phyloP scores from a whole-genome alignment of 2,888 invertebrate species.

The Mesochorus sp. region DNA sequence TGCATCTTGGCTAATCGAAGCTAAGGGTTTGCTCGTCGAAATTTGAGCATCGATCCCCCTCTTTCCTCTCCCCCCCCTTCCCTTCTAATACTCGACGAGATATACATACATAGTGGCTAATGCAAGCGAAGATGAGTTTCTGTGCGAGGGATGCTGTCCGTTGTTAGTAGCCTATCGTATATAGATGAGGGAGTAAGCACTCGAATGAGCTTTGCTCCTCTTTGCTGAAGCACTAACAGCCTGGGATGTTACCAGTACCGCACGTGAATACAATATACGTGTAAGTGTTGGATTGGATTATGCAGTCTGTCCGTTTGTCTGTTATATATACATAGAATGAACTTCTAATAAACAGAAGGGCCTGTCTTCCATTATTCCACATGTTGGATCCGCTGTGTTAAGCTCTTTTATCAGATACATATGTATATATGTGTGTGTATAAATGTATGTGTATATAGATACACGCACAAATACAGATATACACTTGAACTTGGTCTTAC shows the following conservation, averaged over 20 bases:
- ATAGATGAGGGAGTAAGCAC: slow-evolving; percentile 27
- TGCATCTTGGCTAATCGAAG: slow-evolving; percentile 60
- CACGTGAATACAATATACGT: background rate
- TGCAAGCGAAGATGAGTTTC: slow-evolving; percentile 7
- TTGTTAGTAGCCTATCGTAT: slow-evolving; percentile 31
- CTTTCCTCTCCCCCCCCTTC: too few species aligned
- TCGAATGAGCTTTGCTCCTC: slow-evolving; percentile 46
- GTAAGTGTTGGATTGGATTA: slow-evolving; percentile 32
- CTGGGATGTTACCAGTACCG: slow-evolving; percentile 15
- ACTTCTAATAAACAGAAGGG: background rate
- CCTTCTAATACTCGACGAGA: background rate
- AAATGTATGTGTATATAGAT: background rate
- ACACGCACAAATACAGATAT: background rate
- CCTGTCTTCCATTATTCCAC: too few species aligned
- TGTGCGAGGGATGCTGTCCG: background rate
- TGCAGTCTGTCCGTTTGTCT: slow-evolving; percentile 24
- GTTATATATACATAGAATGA: background rate
- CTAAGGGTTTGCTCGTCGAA: slow-evolving; percentile 45
- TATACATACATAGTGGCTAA: background rate
- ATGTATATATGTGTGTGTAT: too few species aligned
- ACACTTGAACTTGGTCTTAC: slow-evolving; percentile 3
- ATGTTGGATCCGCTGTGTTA: too few species aligned
- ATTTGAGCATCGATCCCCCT: slow-evolving; percentile 13
- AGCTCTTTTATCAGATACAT: too few species aligned
- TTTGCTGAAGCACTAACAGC: slow-evolving; percentile 40